Base-by-base conservation (phyloP, 2,888 invertebrate species). In the Dryococelus australis region DNA sequence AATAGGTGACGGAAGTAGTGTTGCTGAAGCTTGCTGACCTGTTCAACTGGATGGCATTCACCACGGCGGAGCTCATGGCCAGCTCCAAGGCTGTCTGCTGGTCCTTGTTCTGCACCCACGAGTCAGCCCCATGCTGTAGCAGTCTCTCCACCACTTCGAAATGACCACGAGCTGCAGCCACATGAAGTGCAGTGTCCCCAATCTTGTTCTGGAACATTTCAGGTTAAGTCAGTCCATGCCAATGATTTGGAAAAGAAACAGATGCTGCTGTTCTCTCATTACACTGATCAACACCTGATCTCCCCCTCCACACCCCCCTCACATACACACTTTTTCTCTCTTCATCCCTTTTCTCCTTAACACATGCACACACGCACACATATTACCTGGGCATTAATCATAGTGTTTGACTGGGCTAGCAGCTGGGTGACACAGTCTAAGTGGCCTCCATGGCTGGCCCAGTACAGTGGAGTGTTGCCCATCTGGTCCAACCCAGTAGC, bases 391-490 rank as follows among this genome's bases (percentile, higher is more conserved):
- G 92, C 92, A 90, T 92, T 91, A 24, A 92, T 89, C 20, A 91
- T 91, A 87, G 91, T 90, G 90, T 93, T 93, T 16, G 93, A 92
- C 43, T 93, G 91, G 83, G 91, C 90, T n/a, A 95, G 91, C 24
- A 95, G 91, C 86, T 93, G 91, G 87, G 92, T 91, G 3, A 95
- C 92, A 90, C 95, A 94, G 24, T 94, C 93, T 26, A 93, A 90
- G 90, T 95, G 95, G 3, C 95, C 95, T 53, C 94, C 94, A 90
- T 94, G 94, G n/a, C 94, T 92, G 28, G 95, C 95, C 95, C 95
- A 95, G 90, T 95, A 95, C 12, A 95, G 91, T 9, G 95, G 93
- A n/a, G 95, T 95, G 85, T 94, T 94, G 9, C 95, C 95, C 47
- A 95, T 94, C 89, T 94, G 94, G 91, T 95, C 95, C 89, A 95